Evolutionary conservation across 1,140 invertebrate species (phyloP), one percentile per base, ranked within the genome.

Genomic region (Drosophila sucinea): DNA sequence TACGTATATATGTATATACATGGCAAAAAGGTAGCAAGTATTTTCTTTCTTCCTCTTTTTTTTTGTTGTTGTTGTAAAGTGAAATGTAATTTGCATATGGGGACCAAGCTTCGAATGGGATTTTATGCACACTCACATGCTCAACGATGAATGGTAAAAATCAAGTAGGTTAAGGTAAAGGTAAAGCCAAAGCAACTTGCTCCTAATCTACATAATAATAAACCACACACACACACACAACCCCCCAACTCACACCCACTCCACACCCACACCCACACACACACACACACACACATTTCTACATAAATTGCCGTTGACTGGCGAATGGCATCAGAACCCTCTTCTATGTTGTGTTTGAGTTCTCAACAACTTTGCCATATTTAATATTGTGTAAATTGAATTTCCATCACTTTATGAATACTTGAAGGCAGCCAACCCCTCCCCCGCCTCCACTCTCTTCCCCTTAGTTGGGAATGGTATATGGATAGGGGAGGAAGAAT

Each of bases 401-500:
- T 87, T 87, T 87, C 84, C 84, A 87, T 87, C 84, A 87, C 84
- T 87, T 87, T 87, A 87, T 87, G 84, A 87, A 89, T 87, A 84
- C 84, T 87, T 87, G 63, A 79, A 76, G 56, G 17, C 32, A 32
- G 2, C 25, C 17, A 7, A 47, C n/a, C 4, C 25, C 17, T 23
- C n/a, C n/a, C 23, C 23, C n/a, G 5, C 41, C 17, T 47, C 17
- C 5, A 7, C 44, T n/a, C 44, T 23, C 25, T 1, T 5, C 51
- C 51, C 10, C 8, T 29, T 2, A 10, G 3, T 35, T 35, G 33
- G 33, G 32, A 6, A 23, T 41, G n/a, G n/a, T n/a, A 17, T 1
- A 3, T 4, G n/a, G 40, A n/a, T 41, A 17, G 3, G n/a, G 3
- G 11, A 41, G 2, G 44, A 7, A 6, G 44, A 51, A 23, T 23